phyloP scores from a whole-genome alignment of 2,888 invertebrate genomes.

The Cerceris rybyensis region DNA sequence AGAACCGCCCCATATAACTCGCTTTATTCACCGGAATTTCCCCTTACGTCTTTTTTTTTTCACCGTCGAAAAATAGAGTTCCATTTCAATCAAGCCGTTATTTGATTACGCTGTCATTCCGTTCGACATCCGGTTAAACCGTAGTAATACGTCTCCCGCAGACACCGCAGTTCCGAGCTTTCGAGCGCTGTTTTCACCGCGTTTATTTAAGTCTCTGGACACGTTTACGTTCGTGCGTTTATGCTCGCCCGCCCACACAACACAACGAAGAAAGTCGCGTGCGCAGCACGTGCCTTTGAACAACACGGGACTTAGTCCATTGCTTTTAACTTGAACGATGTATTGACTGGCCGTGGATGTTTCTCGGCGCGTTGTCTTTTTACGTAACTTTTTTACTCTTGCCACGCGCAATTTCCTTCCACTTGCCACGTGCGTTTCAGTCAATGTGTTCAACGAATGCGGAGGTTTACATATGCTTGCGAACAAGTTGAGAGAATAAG shows the following conservation, averaged over 20 bases:
- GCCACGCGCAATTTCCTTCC: too few species aligned
- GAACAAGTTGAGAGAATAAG: too few species aligned
- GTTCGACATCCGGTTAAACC: slow-evolving; percentile 16
- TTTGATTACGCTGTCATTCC: slow-evolving; percentile 38
- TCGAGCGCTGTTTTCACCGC: slow-evolving; percentile 19
- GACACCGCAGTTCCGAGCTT: slow-evolving; percentile 17
- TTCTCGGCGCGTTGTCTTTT: background rate
- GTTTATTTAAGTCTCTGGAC: slow-evolving; percentile 45
- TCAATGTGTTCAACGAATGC: too few species aligned
- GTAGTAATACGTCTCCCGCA: slow-evolving; percentile 21
- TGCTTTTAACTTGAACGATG: background rate
- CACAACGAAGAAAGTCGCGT: slow-evolving; percentile 37
- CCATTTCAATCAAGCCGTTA: slow-evolving; percentile 28
- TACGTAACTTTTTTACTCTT: background rate
- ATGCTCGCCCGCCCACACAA: slow-evolving; percentile 24
- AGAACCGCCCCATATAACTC: too few species aligned
- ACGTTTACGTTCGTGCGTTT: slow-evolving; percentile 25
- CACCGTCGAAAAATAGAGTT: slow-evolving; percentile 23
- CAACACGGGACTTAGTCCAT: background rate
- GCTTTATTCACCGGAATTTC: background rate
- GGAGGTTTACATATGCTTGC: too few species aligned
- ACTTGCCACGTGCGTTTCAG: too few species aligned
- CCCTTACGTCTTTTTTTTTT: background rate
- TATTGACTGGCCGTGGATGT: background rate
- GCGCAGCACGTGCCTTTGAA: slow-evolving; percentile 34